phyloP scores from a whole-genome alignment of 2,113 vertebrate species.

The Halcyon senegalensis region DNA sequence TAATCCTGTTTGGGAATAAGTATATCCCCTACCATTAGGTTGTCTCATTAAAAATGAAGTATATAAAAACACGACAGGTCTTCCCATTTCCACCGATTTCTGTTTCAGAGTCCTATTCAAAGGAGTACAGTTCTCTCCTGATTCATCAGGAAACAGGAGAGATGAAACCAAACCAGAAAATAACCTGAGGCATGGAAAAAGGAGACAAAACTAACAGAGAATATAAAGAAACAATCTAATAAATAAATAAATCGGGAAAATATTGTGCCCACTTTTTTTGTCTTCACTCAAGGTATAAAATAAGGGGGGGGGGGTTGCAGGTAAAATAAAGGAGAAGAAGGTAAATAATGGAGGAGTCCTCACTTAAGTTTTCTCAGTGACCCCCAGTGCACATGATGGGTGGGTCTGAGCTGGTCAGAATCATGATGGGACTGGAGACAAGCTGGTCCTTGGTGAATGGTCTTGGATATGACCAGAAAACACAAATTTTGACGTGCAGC shows the following conservation, averaged over 20 bases:
- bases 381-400: rapidly evolving
- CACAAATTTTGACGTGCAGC: not conserved
- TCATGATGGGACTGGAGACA: not conserved
- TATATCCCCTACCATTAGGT: not conserved
- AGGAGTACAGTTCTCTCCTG: not conserved
- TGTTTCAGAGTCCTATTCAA: not conserved
- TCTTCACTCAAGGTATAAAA: not conserved
- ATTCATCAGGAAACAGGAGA: not conserved
- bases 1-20: not conserved
- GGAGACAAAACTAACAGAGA: not conserved
- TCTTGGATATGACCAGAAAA: not conserved
- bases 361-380: not conserved
- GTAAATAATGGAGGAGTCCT: not conserved
- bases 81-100: not conserved
- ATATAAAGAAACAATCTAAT: not conserved
- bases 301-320: rapidly evolving
- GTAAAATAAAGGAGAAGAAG: not conserved
- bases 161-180: not conserved
- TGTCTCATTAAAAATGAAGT: not conserved
- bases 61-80: not conserved
- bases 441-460: not conserved
- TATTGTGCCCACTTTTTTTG: not conserved
- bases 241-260: not conserved
- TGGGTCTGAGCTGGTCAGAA: not conserved
- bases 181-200: not conserved